Percentiles rank a stretch among this genome's conserved stretches.
phyloP scores from a whole-genome alignment of 2,113 vertebrate species.

The Galeopterus variegatus region DNA sequence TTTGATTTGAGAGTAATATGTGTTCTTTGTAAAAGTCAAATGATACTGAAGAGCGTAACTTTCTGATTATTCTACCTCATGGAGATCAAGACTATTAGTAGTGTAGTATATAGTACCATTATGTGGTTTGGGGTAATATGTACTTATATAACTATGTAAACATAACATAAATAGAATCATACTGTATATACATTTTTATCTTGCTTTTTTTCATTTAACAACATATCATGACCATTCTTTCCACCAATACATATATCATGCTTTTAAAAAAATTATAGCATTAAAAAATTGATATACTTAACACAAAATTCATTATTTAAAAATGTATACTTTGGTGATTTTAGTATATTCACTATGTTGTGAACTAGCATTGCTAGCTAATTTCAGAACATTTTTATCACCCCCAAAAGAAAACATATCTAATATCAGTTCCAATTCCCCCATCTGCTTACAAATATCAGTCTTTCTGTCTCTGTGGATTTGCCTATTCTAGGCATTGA shows the following conservation, averaged over 20 bases:
- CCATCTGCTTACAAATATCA: neutral
- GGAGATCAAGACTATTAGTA: neutral
- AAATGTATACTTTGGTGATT: neutral
- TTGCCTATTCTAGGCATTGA: slow-evolving; percentile 36
- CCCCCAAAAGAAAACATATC: slow-evolving; percentile 19
- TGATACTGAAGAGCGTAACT: slow-evolving; percentile 21
- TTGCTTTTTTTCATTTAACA: slow-evolving; percentile 53
- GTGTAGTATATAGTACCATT: neutral
- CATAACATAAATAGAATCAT: neutral
- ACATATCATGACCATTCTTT: neutral
- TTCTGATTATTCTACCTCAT: slow-evolving; percentile 12
- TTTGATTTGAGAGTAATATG: slow-evolving; percentile 50
- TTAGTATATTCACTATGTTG: slow-evolving; percentile 37
- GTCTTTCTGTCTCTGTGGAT: neutral
- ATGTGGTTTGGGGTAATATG: neutral
- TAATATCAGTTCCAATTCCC: neutral
- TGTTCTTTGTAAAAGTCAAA: slow-evolving; percentile 33
- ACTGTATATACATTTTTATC: neutral
- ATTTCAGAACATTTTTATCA: neutral
- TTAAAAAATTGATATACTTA: neutral
- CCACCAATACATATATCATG: neutral
- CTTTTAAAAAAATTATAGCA: slow-evolving; percentile 8
- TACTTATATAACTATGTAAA: neutral
- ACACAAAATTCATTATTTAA: neutral
- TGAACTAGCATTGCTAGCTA: neutral